Conservation (phyloP, 1,140 invertebrate genomes). For the Rhagoletis pomonella region DNA sequence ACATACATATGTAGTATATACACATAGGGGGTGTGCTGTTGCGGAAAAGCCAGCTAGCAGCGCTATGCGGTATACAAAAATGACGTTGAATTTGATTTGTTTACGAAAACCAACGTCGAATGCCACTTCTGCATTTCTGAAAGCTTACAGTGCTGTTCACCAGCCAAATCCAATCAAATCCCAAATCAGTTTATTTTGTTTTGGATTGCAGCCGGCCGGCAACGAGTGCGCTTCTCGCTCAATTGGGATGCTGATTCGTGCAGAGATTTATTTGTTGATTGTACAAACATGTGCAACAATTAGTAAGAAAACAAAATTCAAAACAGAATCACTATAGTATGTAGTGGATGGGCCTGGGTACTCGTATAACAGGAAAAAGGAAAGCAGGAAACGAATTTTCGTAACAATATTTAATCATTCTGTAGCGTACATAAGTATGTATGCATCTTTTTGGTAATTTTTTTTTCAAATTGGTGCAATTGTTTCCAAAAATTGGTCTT, state of each 20-base stretch:
- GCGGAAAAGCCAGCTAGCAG: not conserved
- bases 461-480: no score
- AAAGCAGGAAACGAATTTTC: no score
- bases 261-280: slow-evolving; percentile 32
- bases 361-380: no score
- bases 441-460: no score
- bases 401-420: no score
- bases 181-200: slow-evolving; percentile 36
- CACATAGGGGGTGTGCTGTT: not conserved
- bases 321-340: not conserved
- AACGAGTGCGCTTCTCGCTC: not conserved
- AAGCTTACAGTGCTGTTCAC: not conserved
- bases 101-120: slow-evolving; percentile 23
- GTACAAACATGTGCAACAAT: slow-evolving; percentile 18
- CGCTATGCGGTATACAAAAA: not conserved
- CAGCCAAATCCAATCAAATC: slow-evolving; percentile 31
- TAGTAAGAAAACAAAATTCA: slow-evolving; percentile 31
- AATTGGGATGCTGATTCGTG: slow-evolving; percentile 6
- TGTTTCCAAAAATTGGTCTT: no score
- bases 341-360: no score
- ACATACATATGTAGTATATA: no score
- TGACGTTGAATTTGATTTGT: slow-evolving; percentile 23
- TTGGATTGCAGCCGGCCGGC: not conserved
- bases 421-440: no score
- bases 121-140: not conserved